Conservation (phyloP, 2,113 vertebrate genomes). For the Equus quagga region DNA sequence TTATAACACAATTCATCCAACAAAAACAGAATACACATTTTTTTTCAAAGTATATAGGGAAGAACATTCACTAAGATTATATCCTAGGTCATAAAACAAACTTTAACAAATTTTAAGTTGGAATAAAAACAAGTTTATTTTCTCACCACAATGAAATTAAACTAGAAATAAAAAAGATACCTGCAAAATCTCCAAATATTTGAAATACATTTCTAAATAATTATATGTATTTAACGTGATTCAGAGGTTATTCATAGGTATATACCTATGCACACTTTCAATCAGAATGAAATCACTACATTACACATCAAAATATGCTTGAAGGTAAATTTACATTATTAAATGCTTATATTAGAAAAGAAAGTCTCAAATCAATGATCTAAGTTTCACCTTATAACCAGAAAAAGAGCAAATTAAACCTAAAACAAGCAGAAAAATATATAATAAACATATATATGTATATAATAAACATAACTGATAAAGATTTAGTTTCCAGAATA, state of each 20-base stretch:
- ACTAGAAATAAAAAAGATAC: not conserved
- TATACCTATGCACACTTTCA: not conserved
- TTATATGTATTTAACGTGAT: no score
- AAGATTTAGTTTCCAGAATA: not conserved
- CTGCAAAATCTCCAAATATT: not conserved
- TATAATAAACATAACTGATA: not conserved
- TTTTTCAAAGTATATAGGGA: not conserved
- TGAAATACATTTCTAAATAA: not conserved
- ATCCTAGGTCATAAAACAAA: not conserved
- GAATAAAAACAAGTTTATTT: not conserved
- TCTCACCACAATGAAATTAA: not conserved
- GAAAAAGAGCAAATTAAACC: constrained; percentile 17
- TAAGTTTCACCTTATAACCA: not conserved
- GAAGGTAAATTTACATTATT: not conserved
- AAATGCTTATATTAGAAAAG: not conserved
- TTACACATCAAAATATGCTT: not conserved
- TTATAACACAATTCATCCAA: not conserved
- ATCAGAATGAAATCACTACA: not conserved
- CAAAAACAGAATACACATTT: not conserved
- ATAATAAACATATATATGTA: not conserved
- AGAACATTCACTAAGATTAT: not conserved
- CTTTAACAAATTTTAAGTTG: not conserved
- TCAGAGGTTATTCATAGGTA: not conserved
- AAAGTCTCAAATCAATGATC: not conserved
- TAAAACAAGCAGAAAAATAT: not conserved